These are phyloP conservation scores for Tipula vernalis DNA, from an alignment of 2,888 invertebrate genomes.

Conservation along the genomic window DNA sequence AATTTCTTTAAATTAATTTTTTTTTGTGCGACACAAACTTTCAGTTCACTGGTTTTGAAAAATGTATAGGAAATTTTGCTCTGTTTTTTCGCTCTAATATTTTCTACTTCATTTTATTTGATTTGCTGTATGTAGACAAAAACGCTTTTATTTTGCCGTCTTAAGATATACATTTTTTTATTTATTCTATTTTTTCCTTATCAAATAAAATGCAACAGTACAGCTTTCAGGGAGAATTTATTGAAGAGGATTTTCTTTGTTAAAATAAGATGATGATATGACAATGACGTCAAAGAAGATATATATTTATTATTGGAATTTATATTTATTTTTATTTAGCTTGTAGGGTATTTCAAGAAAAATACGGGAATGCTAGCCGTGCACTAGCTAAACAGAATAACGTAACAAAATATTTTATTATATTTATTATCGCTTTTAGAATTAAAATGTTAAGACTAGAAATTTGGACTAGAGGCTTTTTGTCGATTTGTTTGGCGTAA, in stretches of 20 bases:
- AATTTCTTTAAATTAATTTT: background rate
- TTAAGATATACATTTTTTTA: background rate
- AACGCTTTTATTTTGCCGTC: background rate
- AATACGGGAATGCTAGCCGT: background rate
- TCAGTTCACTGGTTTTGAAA: background rate
- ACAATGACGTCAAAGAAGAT: background rate
- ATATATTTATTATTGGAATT: background rate
- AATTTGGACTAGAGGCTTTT: background rate
- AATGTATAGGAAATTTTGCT: background rate
- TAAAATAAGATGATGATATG: background rate
- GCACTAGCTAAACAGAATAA: background rate
- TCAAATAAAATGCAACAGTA: constrained; percentile 6
- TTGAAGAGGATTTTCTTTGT: constrained; percentile 7
- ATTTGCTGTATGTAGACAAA: background rate
- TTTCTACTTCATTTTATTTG: background rate
- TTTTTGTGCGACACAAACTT: background rate
- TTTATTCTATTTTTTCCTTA: background rate
- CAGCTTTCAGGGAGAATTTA: constrained; percentile 6
- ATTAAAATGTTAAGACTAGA: background rate
- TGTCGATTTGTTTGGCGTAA: background rate
- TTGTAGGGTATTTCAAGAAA: background rate
- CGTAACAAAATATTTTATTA: background rate
- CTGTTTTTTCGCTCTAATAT: background rate
- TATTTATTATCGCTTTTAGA: background rate
- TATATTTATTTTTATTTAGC: background rate